Percentiles rank a stretch among this genome's conserved stretches.
Conservation (phyloP, 2,888 invertebrate species). For the Epinotia bilunana region DNA sequence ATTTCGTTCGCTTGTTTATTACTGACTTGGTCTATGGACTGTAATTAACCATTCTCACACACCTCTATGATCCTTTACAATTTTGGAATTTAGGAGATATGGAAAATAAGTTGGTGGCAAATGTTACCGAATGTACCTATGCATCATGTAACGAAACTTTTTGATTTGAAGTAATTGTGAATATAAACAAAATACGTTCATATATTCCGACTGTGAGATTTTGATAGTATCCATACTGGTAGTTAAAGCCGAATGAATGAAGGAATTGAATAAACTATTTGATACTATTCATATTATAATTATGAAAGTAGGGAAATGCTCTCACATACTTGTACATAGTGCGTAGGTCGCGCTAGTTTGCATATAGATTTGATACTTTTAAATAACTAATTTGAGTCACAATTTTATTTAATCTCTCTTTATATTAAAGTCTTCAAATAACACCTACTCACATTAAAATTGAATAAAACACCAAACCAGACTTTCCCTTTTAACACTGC, state of each 20-base stretch:
- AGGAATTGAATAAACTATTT: too few species aligned
- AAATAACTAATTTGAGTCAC: background rate
- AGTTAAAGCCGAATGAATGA: too few species aligned
- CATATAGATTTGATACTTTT: background rate
- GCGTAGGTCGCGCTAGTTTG: background rate
- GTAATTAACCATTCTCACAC: slow-evolving; percentile 31
- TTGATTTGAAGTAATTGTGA: too few species aligned
- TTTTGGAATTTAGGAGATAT: slow-evolving; percentile 9
- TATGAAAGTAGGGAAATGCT: too few species aligned
- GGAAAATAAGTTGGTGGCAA: background rate
- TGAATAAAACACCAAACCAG: background rate
- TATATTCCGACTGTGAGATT: too few species aligned
- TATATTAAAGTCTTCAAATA: background rate
- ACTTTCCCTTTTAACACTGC: background rate
- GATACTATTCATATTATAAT: too few species aligned
- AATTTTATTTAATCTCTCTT: background rate
- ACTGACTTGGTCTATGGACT: slow-evolving; percentile 36
- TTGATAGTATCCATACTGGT: too few species aligned
- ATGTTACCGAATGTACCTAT: background rate
- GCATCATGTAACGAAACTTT: too few species aligned
- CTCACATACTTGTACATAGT: background rate
- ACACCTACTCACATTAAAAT: background rate
- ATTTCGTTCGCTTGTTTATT: slow-evolving; percentile 72
- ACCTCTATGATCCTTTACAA: background rate
- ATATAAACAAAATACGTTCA: too few species aligned